Evolutionary conservation across 2,113 vertebrate genomes (phyloP), one percentile per base, ranked within the genome.

Genomic region (Micromys minutus): DNA sequence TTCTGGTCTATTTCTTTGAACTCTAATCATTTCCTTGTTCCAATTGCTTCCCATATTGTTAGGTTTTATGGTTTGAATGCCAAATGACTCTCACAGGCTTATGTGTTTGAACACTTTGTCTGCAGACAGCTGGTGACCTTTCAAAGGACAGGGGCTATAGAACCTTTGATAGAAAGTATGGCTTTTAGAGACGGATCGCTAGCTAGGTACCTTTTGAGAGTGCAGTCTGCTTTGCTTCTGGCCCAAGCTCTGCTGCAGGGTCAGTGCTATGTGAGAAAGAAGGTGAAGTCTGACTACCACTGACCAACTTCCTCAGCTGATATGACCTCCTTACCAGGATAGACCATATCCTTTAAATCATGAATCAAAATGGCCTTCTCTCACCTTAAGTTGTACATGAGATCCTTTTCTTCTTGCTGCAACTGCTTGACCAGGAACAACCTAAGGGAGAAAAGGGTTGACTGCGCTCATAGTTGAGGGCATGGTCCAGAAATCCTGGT

Each of bases 1-100:
- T 31, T 95, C 57, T 72, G 45, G 55, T 47, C 83, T 69, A 85
- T n/a, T 57, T 95, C 71, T 79, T 84, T 90, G 61, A 67, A n/a
- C 7, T 52, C n/a, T 79, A 74, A 84, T 88, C 47, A 26, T 52
- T 91, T 89, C 72, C 67, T 87, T 87, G 9, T 90, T 90, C 26
- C 61, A 84, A n/a, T 90, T 77, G 31, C 89, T 90, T 83, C 61
- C 39, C 71, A 57, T 72, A 76, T 57, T 21, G 12, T 69, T 89
- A 71, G n/a, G 7, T n/a, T 26, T 39, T 39, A 52, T 71, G 47
- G 65, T 55, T 67, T 71, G 47, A 52, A 19, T 71, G 65, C 13
- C 24, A 84, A 84, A 84, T 84, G 13, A 36, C 24, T 36, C 61
- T 17, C 50, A 72, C 13, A 72, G 85, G 50, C 67, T 55, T n/a